Evolutionary conservation across 2,797 vertebrate genomes (phyloP), one percentile per base, ranked within the genome.

Genomic region (Pseudocheirus occidentalis): DNA sequence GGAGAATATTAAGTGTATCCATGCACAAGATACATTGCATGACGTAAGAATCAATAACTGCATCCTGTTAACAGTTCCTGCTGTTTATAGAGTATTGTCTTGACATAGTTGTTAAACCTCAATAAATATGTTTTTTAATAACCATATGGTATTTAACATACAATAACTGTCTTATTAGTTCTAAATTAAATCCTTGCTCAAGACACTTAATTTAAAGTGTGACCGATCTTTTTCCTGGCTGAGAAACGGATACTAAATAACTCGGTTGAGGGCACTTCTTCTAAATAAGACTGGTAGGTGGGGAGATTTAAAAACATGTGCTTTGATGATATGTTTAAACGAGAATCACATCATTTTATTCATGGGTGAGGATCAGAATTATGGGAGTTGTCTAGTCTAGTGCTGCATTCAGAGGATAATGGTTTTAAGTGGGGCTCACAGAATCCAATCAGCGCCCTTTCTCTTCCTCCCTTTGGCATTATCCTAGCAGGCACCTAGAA

Each of bases 101-200:
- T 98, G 98, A 98, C 98, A 98, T 98, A 98, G 97, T 98, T 98
- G 98, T 98, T 98, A 98, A 99, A 98, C 97, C 98, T 98, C 98
- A 98, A 97, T 98, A 98, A 98, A 98, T 98, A 98, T 98, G 98
- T 96, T 98, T 98, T 81, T 98, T 98, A 98, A 98, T 99, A 98
- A 98, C 95, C 95, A 96, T 97, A 97, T 97, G 97, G 97, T 97
- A 98, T 98, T 98, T 98, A 98, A 98, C 7, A 94, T 98, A 98
- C 96, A 98, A 98, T 98, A 96, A 57, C 97, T 98, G 98, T 98
- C 98, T 98, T 98, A 98, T 98, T 98, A 98, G 97, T 95, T 98
- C 97, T 98, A 98, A 98, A 98, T 98, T 98, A 98, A 98, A 98
- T 98, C 98, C 98, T 98, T 98, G 95, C 96, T 98, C 94, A 92